phyloP scores from a whole-genome alignment of 2,113 vertebrate species.

The Eclectus roratus region DNA sequence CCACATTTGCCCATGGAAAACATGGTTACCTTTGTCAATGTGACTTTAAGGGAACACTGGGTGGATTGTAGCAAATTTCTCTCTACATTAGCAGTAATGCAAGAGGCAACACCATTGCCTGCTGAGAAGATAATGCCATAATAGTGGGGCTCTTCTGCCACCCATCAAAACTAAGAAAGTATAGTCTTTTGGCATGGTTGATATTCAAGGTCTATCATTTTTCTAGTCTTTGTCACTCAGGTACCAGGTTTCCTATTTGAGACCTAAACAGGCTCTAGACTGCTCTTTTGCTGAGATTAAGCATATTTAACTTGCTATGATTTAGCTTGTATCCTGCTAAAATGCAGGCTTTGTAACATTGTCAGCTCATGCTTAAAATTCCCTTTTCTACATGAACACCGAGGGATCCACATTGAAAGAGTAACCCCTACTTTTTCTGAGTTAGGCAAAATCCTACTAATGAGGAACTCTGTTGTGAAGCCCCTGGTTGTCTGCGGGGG shows the following conservation, averaged over 20 bases:
- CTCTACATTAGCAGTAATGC: neutral
- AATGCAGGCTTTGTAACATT: neutral
- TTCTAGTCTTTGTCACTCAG: neutral
- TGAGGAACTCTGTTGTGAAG: neutral
- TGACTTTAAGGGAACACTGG: neutral
- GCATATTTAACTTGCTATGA: neutral
- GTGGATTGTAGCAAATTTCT: neutral
- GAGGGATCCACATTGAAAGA: neutral
- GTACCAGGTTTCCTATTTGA: neutral
- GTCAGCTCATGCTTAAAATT: neutral
- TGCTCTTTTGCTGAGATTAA: neutral
- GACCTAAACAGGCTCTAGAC: neutral
- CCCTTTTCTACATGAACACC: neutral
- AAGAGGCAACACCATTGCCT: neutral
- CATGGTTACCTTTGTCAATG: neutral
- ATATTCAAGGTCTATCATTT: neutral
- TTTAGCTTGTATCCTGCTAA: neutral
- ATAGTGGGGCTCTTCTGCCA: neutral
- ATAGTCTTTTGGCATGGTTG: neutral
- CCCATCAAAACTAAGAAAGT: neutral
- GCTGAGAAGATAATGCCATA: neutral
- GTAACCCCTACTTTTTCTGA: neutral
- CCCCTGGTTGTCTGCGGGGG: neutral
- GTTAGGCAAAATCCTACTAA: neutral
- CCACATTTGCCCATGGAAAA: neutral